Base-by-base conservation (phyloP, 1,140 invertebrate genomes). In the Drosophila bocqueti region DNA sequence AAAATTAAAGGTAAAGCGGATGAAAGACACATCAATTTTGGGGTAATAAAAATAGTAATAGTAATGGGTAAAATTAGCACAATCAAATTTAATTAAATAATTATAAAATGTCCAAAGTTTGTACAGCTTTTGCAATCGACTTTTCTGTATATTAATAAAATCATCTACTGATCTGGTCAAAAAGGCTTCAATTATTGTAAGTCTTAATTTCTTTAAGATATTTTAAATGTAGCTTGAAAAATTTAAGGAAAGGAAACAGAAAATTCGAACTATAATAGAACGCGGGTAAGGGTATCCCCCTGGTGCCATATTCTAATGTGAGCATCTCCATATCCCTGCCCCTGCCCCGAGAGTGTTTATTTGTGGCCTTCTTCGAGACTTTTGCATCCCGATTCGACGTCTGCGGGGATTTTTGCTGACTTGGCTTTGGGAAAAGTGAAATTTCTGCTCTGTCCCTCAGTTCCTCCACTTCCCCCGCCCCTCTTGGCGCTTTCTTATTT, bases 321-420 rank as follows among this genome's bases (percentile, higher is more conserved):
- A 38, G 26, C 31, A 18, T 21, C 34, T 24, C 13, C 52, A 42
- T 21, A 36, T 45, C 18, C 15, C 24, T 6, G 26, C 29, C 34
- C n/a, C 11, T 40, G 31, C 11, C 21, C 7, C 13, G 2, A 18
- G 38, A n/a, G 21, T 77, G 64, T 69, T 78, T 78, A 78, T 78
- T 76, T 76, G 71, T 76, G 54, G 72, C 54, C 74, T 59, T 29
- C 52, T 31, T 62, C 40, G 43, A 46, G 54, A 43, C 49, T 61
- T 78, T 78, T 78, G 74, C 75, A 78, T 77, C 74, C 63, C 52
- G 11, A 66, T 76, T 76, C 61, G 47, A 77, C 38, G 65, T 77
- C 74, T 78, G 58, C 50, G 66, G 75, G 52, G 76, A 71, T 72
- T 83, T 82, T 64, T 63, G 76, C 76, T 78, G 76, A 72, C 76